phyloP scores from a whole-genome alignment of 2,113 vertebrate genomes.

The Ctenomys sociabilis region DNA sequence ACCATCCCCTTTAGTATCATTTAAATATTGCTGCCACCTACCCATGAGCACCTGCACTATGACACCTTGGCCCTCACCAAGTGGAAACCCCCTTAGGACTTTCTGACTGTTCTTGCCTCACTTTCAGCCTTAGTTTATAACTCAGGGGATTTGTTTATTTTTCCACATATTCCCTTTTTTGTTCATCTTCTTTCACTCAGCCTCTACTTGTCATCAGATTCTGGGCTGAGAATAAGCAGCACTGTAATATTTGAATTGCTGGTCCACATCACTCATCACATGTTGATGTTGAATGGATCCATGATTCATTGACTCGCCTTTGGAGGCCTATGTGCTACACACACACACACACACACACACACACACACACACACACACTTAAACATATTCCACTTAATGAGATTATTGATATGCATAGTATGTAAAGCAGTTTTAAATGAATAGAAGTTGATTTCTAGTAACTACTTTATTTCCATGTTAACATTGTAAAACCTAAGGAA shows the following conservation, averaged over 20 bases:
- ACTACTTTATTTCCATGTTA: conserved; percentile 18
- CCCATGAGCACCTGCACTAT: neutral
- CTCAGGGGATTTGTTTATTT: conserved; percentile 17
- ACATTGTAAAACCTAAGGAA: neutral
- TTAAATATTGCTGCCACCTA: rapidly evolving
- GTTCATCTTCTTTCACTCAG: neutral
- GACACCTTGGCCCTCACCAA: neutral
- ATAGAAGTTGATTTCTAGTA: neutral
- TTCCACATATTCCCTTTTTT: neutral
- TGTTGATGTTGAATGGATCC: rapidly evolving
- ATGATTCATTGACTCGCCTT: neutral
- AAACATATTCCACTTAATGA: neutral
- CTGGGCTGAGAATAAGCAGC: neutral
- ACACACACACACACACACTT: neutral
- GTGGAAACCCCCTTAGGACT: neutral
- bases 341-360: neutral
- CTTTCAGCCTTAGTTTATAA: neutral
- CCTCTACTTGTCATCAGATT: neutral
- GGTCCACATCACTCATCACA: neutral
- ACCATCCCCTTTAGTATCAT: neutral
- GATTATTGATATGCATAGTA: neutral
- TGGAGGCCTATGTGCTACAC: neutral
- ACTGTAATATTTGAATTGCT: neutral
- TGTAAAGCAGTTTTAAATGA: conserved; percentile 26
- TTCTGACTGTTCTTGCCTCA: neutral